Evolutionary conservation across 2,113 vertebrate genomes (phyloP).

Genomic region (Syrrhaptes paradoxus): DNA sequence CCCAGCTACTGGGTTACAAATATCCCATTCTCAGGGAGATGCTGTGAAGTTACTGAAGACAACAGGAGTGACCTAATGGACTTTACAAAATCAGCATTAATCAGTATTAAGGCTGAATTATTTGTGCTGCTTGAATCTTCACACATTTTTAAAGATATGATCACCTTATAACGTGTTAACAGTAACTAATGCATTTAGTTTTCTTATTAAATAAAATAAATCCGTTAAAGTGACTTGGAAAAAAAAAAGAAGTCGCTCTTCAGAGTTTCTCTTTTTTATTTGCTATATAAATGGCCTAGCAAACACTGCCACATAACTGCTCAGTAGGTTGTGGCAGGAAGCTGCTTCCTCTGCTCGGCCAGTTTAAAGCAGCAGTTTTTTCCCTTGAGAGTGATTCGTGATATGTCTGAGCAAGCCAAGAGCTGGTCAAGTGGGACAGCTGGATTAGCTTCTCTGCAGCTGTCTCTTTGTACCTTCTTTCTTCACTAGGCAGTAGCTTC

Average conservation of each 20-base stretch:
- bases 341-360: background rate
- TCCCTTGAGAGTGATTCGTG: background rate
- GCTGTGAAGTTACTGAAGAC: background rate
- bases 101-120: background rate
- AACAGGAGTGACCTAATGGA: background rate
- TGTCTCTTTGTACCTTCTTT: background rate
- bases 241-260: background rate
- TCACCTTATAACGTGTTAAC: background rate
- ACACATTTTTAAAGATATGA: background rate
- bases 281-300: background rate
- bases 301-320: background rate
- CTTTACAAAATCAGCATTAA: background rate
- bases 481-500: background rate
- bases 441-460: background rate
- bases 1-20: background rate
- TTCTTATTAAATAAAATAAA: background rate
- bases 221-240: background rate
- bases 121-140: background rate
- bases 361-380: background rate
- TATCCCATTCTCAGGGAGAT: background rate
- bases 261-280: background rate
- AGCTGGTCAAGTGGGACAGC: background rate
- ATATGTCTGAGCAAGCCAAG: background rate
- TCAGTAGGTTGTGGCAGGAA: background rate
- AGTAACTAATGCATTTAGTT: background rate